A percentile compares a stretch with the other conserved stretches of the same genome.
phyloP scores from a whole-genome alignment of 2,113 vertebrate genomes.

The Lipophrys pholis region DNA sequence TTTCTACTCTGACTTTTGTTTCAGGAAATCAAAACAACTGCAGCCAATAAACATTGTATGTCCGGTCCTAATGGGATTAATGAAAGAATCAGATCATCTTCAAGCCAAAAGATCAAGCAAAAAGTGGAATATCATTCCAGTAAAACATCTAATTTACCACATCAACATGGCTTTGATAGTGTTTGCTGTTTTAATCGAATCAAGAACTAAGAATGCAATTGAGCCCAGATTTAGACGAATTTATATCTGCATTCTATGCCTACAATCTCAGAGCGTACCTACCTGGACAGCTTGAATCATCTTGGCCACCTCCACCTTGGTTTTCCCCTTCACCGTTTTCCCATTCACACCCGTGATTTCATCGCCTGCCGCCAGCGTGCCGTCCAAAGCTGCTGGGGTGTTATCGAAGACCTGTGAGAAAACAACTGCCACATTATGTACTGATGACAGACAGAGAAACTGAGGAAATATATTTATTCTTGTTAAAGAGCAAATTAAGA shows the following conservation, averaged over 20 bases:
- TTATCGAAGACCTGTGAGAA: slow-evolving; percentile 94
- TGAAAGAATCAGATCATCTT: no score
- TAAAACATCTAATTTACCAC: no score
- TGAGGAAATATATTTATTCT: neutral
- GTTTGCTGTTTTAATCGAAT: no score
- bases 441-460: neutral
- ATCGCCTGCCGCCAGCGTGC: slow-evolving; percentile 94
- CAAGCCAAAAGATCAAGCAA: no score
- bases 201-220: no score
- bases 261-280: neutral
- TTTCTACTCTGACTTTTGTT: neutral
- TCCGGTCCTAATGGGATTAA: no score
- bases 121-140: no score
- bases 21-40: no score
- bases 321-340: slow-evolving; percentile 95
- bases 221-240: no score
- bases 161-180: no score
- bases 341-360: slow-evolving; percentile 98
- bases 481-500: neutral
- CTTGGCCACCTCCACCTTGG: slow-evolving; percentile 98
- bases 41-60: no score
- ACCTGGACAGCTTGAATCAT: slow-evolving; percentile 99
- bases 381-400: slow-evolving; percentile 92
- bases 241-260: no score
- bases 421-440: slow-evolving; percentile 7